phyloP scores from a whole-genome alignment of 2,113 vertebrate species.

The Prolemur simus region DNA sequence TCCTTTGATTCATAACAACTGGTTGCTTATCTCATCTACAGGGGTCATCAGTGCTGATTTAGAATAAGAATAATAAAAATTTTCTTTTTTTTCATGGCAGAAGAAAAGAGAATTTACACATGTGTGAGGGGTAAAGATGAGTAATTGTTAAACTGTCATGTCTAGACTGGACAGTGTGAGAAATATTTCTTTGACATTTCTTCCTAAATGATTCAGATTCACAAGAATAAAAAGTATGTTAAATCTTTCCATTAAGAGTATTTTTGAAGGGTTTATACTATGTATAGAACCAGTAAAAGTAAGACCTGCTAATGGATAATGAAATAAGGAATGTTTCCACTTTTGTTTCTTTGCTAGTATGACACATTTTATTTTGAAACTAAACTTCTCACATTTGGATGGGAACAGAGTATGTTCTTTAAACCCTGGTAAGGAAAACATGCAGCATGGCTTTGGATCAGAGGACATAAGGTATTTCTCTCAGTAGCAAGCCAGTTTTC shows the following conservation, averaged over 20 bases:
- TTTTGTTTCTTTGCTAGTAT: conserved; percentile 72
- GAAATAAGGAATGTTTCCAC: not conserved
- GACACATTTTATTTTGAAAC: conserved; percentile 78
- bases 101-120: not conserved
- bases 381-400: conserved; percentile 68
- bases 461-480: conserved; percentile 62
- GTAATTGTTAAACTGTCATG: conserved; percentile 29
- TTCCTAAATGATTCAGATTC: conserved; percentile 20
- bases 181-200: conserved; percentile 48
- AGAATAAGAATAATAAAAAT: not conserved
- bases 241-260: conserved; percentile 20
- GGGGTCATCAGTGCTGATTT: not conserved
- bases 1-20: not conserved
- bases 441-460: conserved; percentile 66
- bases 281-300: not conserved
- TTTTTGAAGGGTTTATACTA: not conserved
- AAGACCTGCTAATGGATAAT: not conserved
- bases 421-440: conserved; percentile 67
- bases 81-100: not conserved
- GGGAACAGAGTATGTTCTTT: conserved; percentile 70
- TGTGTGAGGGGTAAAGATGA: not conserved
- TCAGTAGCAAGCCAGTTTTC: conserved; percentile 59
- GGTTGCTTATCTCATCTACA: not conserved
- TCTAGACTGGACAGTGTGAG: not conserved
- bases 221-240: not conserved